Evolutionary conservation across 2,113 vertebrate genomes (phyloP).

Genomic region (Oostethus manadensis): DNA sequence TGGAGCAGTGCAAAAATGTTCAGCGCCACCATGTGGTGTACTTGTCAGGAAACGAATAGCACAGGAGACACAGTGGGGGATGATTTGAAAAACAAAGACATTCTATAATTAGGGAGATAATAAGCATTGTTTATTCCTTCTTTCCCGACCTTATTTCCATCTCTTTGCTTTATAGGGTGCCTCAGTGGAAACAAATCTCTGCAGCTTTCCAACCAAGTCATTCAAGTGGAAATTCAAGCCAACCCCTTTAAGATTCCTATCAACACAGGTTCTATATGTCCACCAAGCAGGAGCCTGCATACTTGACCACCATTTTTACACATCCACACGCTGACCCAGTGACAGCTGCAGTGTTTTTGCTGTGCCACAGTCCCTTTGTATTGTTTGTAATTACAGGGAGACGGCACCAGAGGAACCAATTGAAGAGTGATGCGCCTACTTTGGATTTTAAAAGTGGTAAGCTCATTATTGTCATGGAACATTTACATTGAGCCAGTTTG

Average conservation of each 20-base stretch:
- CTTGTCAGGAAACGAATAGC: conserved; percentile 32
- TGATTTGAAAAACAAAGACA: conserved; percentile 62
- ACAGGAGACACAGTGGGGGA: conserved; percentile 12
- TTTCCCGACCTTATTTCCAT: background rate
- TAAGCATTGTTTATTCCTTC: conserved; percentile 25
- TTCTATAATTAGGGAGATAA: conserved; percentile 36
- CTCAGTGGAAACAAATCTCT: conserved; percentile 39
- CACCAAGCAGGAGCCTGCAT: conserved; percentile 2
- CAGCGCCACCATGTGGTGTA: too few relatives aligned
- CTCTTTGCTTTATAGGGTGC: conserved; percentile 3
- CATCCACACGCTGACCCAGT: background rate
- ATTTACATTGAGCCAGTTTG: conserved; percentile 2
- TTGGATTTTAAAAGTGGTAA: conserved; percentile 6
- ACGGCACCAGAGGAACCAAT: conserved; percentile 2
- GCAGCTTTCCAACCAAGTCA: conserved; percentile 27
- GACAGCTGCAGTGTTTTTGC: conserved; percentile 3
- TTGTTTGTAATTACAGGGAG: conserved; percentile 2
- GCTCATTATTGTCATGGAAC: conserved; percentile 23
- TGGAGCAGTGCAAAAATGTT: too few relatives aligned
- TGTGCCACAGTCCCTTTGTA: conserved; percentile 5
- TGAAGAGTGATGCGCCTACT: background rate
- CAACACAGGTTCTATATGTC: conserved; percentile 23
- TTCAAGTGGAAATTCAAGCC: conserved; percentile 13
- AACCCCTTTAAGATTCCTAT: conserved; percentile 34
- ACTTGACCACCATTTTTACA: background rate